Percentiles rank a stretch among this genome's conserved stretches.
phyloP scores from a whole-genome alignment of 2,888 invertebrate genomes.

The Epinotia brunnichana region DNA sequence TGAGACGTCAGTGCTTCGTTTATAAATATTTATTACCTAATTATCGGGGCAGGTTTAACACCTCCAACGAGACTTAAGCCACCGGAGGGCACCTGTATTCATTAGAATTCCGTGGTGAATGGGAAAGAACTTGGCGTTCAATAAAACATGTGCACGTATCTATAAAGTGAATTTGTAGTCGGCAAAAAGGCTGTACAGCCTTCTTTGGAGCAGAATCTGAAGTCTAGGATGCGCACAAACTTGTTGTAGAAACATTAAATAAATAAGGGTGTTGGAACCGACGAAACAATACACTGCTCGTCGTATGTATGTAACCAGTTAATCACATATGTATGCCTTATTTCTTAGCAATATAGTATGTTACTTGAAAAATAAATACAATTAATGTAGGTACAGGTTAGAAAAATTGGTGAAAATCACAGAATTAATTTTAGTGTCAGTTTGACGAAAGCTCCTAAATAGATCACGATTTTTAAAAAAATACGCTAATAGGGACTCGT shows the following conservation, averaged over 20 bases:
- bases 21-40: conserved; percentile 82
- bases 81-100: conserved; percentile 56
- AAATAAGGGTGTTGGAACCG: not conserved
- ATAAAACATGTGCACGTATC: conserved; percentile 34
- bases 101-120: conserved; percentile 44
- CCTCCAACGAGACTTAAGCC: conserved; percentile 64
- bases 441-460: too few species aligned
- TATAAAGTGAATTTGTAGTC: conserved; percentile 23
- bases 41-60: conserved; percentile 72
- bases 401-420: not conserved
- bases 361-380: not conserved
- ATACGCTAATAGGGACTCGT: too few species aligned
- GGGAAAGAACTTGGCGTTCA: conserved; percentile 23
- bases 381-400: not conserved
- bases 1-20: conserved; percentile 65
- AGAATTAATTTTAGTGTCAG: too few species aligned
- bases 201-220: not conserved
- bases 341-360: too few species aligned
- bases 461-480: too few species aligned
- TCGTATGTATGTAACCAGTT: too few species aligned
- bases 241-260: conserved; percentile 6
- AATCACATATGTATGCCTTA: too few species aligned
- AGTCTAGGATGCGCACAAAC: not conserved
- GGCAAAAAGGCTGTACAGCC: conserved; percentile 18
- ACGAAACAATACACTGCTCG: not conserved